Percentiles rank a stretch among this genome's conserved stretches.
Conservation (phyloP, 1,140 invertebrate species). For the Formica exsecta region DNA sequence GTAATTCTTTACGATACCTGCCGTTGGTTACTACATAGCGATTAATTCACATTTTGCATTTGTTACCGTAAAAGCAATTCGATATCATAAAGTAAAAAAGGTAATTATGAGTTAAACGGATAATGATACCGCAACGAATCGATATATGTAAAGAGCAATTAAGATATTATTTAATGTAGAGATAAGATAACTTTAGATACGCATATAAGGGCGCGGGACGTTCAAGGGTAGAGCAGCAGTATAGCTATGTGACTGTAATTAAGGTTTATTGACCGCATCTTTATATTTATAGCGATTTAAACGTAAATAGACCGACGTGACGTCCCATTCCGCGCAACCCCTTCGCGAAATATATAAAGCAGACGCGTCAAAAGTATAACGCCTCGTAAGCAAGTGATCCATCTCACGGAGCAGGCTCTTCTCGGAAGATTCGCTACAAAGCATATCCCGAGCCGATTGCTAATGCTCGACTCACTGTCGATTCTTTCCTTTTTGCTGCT, state of each 20-base stretch:
- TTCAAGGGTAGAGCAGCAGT: background rate
- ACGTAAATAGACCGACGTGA: slow-evolving; percentile 58
- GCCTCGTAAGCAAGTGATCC: slow-evolving; percentile 58
- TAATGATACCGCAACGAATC: background rate
- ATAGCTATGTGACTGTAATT: background rate
- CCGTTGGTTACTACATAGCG: background rate
- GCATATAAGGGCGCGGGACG: background rate
- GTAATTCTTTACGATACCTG: slow-evolving; percentile 37
- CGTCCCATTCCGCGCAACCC: slow-evolving; percentile 33
- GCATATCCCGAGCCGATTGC: slow-evolving; percentile 51
- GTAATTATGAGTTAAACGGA: slow-evolving; percentile 1
- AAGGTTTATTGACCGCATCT: slow-evolving; percentile 22
- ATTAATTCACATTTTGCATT: slow-evolving; percentile 46
- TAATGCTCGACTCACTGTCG: slow-evolving; percentile 55
- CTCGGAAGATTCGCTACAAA: slow-evolving; percentile 59
- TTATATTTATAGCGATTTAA: slow-evolving; percentile 50
- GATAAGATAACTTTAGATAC: slow-evolving; percentile 28
- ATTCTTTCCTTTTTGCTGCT: slow-evolving; percentile 48
- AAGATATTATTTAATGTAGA: slow-evolving; percentile 20
- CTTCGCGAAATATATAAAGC: slow-evolving; percentile 40
- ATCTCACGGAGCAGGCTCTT: slow-evolving; percentile 45
- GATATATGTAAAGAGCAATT: background rate
- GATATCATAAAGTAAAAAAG: background rate
- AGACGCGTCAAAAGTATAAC: slow-evolving; percentile 55
- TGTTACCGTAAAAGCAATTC: background rate